Conservation (phyloP, 2,113 vertebrate genomes). For the Passer montanus region DNA sequence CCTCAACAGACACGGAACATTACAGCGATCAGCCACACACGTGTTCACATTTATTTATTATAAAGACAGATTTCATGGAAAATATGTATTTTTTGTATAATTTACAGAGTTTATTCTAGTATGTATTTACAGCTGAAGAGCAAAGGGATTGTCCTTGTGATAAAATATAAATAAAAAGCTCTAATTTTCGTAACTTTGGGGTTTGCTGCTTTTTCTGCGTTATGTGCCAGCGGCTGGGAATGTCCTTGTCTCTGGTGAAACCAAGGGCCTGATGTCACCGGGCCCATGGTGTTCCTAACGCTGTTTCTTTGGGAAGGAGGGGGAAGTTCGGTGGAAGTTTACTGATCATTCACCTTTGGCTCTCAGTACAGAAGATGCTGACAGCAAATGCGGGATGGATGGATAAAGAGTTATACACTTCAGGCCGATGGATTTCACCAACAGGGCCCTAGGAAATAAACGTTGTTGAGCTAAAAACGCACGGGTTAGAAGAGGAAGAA, state of each 20-base stretch:
- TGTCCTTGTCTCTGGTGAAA: neutral
- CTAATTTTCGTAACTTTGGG: conserved; percentile 77
- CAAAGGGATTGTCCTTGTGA: conserved; percentile 62
- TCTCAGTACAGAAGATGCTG: neutral
- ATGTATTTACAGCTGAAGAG: conserved; percentile 78
- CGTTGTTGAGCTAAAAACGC: neutral
- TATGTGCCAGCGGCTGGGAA: rapidly evolving
- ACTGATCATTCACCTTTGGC: neutral
- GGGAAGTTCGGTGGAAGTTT: neutral
- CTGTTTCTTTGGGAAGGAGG: neutral
- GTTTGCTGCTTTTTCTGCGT: neutral
- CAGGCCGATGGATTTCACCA: rapidly evolving
- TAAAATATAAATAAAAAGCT: conserved; percentile 81
- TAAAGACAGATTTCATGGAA: conserved; percentile 79
- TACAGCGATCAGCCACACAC: conserved; percentile 74
- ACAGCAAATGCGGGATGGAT: rapidly evolving
- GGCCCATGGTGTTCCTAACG: no score
- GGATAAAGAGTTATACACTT: neutral
- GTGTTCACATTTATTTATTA: conserved; percentile 85
- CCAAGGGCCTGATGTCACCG: neutral
- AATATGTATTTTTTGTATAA: conserved; percentile 86
- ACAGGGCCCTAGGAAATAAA: neutral
- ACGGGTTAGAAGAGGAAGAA: neutral
- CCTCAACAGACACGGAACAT: conserved; percentile 74
- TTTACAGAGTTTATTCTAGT: conserved; percentile 87